These are phyloP conservation scores for Drosophila meridionalis DNA, from an alignment of 2,888 invertebrate genomes.

Conservation along the genomic window DNA sequence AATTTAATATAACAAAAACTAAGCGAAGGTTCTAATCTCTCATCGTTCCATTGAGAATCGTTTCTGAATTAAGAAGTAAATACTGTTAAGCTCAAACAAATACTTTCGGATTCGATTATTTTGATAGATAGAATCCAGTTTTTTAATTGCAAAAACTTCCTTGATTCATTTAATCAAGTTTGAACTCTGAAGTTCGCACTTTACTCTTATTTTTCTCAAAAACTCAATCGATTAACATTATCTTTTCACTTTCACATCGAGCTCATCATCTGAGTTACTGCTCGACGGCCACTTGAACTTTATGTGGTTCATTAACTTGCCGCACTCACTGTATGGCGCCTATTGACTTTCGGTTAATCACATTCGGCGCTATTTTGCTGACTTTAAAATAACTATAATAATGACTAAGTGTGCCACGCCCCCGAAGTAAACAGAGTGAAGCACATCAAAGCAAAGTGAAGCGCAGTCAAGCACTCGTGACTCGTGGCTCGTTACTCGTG, in stretches of 20 bases:
- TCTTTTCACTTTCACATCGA: conserved; percentile 1
- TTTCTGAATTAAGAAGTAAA: neutral
- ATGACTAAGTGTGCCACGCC: conserved; percentile 41
- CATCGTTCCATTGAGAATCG: neutral
- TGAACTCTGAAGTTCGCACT: neutral
- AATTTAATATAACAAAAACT: too few species aligned
- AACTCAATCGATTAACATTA: neutral
- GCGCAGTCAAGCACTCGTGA: conserved; percentile 37
- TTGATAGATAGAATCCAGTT: too few species aligned
- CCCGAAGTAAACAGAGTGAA: conserved; percentile 40
- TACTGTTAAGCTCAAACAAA: neutral
- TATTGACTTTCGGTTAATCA: conserved; percentile 2
- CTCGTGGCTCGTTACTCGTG: conserved; percentile 27
- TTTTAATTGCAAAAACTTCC: neutral
- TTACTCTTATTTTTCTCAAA: neutral
- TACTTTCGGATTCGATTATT: too few species aligned
- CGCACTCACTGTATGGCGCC: neutral
- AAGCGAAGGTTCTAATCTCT: neutral
- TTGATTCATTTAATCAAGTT: neutral
- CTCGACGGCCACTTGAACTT: conserved; percentile 11
- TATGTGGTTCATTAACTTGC: conserved; percentile 24
- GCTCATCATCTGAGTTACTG: neutral
- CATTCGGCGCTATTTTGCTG: conserved; percentile 27
- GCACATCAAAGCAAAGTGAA: conserved; percentile 54
- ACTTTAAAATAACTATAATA: conserved; percentile 42